Percentiles rank a stretch among this genome's conserved stretches.
These are phyloP conservation scores for Diarsia rubi DNA, from an alignment of 2,888 invertebrate species.

Conservation along the genomic window DNA sequence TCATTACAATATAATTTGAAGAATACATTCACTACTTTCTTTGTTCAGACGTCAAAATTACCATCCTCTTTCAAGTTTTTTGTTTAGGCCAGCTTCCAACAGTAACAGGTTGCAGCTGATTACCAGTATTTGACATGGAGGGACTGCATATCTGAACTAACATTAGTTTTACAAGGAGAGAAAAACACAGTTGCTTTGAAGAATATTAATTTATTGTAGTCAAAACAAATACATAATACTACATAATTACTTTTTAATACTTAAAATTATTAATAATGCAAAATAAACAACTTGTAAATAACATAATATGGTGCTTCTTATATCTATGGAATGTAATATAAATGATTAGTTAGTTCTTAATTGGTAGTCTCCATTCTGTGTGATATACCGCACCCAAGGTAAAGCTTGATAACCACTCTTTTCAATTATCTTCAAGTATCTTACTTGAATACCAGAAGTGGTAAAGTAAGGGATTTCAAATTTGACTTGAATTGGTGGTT, in stretches of 20 bases:
- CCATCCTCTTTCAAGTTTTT: background rate
- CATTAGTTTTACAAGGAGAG: background rate
- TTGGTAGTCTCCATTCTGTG: slow-evolving; percentile 99
- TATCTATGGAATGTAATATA: slow-evolving; percentile 72
- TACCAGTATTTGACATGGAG: background rate
- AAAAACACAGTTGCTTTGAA: slow-evolving; percentile 53
- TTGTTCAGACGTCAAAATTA: background rate
- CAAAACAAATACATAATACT: slow-evolving; percentile 80
- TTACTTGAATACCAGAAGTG: slow-evolving; percentile 99
- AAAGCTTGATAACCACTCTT: slow-evolving; percentile 99
- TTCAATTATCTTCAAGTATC: slow-evolving; percentile 99
- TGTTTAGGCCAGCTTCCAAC: background rate
- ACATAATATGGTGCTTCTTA: slow-evolving; percentile 69
- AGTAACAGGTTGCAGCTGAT: background rate
- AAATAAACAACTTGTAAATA: slow-evolving; percentile 79
- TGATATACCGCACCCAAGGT: slow-evolving; percentile 99
- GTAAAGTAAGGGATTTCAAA: slow-evolving; percentile 99
- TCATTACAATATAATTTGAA: background rate
- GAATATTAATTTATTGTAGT: slow-evolving; percentile 81
- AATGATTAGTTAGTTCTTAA: slow-evolving; percentile 95
- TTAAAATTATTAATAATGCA: slow-evolving; percentile 74
- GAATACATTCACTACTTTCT: background rate
- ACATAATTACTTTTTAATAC: slow-evolving; percentile 73
- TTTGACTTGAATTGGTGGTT: slow-evolving; percentile 99
- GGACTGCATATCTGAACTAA: background rate